A percentile compares a stretch with the other conserved stretches of the same genome.
Evolutionary conservation across 2,888 invertebrate species (phyloP).

Genomic region (Electrophaes corylata): DNA sequence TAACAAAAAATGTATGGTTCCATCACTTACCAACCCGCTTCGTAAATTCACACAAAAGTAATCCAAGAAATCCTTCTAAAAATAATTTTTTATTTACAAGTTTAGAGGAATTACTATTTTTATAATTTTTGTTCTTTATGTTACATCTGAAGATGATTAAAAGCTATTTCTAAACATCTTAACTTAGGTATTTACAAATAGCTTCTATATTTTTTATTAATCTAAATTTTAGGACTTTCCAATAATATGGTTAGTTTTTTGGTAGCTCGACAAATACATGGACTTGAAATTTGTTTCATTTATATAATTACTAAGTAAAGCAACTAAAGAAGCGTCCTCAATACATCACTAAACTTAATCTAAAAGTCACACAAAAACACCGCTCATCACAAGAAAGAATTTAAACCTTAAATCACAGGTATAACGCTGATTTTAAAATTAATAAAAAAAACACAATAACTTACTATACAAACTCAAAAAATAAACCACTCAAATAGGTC

Average conservation of each 20-base stretch:
- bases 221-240: conserved; percentile 47
- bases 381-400: conserved; percentile 70
- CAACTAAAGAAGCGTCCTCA: conserved; percentile 51
- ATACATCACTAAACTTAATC: conserved; percentile 55
- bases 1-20: conserved; percentile 19
- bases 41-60: conserved; percentile 47
- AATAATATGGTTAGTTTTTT: conserved; percentile 44
- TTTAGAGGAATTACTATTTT: conserved; percentile 78
- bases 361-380: conserved; percentile 57
- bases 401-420: conserved; percentile 75
- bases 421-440: conserved; percentile 63
- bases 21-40: conserved; percentile 15
- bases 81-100: conserved; percentile 81
- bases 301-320: conserved; percentile 42
- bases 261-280: conserved; percentile 41
- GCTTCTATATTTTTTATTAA: conserved; percentile 53
- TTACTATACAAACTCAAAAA: conserved; percentile 77
- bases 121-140: conserved; percentile 62
- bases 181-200: conserved; percentile 73
- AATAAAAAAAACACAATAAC: conserved; percentile 74
- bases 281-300: conserved; percentile 54
- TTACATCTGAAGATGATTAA: conserved; percentile 67
- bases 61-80: conserved; percentile 66
- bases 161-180: conserved; percentile 72
- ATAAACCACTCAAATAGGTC: conserved; percentile 68